Conservation (phyloP, 2,888 invertebrate genomes). For the Tuberolachnus salignus region DNA sequence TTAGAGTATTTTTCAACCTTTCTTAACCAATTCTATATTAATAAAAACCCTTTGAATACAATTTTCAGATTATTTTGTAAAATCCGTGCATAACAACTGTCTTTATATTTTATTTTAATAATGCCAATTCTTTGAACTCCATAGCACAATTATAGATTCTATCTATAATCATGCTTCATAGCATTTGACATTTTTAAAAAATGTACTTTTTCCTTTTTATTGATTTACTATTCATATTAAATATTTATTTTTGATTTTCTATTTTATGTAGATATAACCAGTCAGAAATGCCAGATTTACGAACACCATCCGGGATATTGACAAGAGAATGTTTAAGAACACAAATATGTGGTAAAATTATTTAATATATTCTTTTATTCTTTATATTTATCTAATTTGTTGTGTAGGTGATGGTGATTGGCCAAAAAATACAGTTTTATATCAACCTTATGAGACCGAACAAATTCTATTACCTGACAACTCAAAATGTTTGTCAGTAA, state of each 20-base stretch:
- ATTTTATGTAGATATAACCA: slow-evolving; percentile 5
- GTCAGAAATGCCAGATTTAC: slow-evolving; percentile 27
- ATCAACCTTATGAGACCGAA: slow-evolving; percentile 89
- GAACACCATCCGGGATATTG: slow-evolving; percentile 25
- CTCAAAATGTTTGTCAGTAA: slow-evolving; percentile 90
- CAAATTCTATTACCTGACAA: slow-evolving; percentile 93
- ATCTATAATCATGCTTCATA: too few species aligned
- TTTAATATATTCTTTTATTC: background rate
- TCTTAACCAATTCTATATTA: too few species aligned
- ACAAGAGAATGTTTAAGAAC: slow-evolving; percentile 44
- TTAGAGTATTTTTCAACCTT: too few species aligned
- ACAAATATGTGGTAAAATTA: slow-evolving; percentile 46
- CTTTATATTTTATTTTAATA: too few species aligned
- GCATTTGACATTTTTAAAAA: too few species aligned
- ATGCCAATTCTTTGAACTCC: too few species aligned
- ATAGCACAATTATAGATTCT: too few species aligned
- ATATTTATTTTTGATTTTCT: too few species aligned
- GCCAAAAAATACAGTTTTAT: slow-evolving; percentile 85
- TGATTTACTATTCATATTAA: background rate
- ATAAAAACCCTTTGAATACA: too few species aligned
- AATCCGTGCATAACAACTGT: too few species aligned
- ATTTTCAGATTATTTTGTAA: too few species aligned
- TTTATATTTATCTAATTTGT: background rate
- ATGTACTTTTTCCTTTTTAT: too few species aligned
- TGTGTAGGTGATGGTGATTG: slow-evolving; percentile 64